Conservation (phyloP, 2,888 invertebrate species). For the Merodon equestris region DNA sequence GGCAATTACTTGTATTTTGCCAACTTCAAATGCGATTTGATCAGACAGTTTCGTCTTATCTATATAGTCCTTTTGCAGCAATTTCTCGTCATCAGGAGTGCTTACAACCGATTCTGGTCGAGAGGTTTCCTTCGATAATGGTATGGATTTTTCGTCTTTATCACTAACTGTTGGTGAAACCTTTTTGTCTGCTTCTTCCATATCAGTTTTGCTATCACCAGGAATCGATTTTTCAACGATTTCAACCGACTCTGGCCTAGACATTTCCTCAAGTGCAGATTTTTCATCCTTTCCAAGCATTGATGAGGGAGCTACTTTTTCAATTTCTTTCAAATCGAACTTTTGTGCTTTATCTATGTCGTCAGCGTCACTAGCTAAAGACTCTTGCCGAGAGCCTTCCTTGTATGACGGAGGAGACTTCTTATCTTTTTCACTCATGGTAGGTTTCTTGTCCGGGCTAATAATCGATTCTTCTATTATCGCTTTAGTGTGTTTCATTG, state of each 20-base stretch:
- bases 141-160: conserved; percentile 27
- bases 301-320: too few species aligned
- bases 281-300: conserved; percentile 57
- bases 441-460: too few species aligned
- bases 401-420: too few species aligned
- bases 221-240: neutral
- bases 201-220: neutral
- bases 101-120: conserved; percentile 70
- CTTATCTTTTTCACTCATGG: too few species aligned
- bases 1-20: conserved; percentile 51
- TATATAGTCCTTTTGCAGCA: neutral
- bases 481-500: too few species aligned
- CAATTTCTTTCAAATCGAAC: too few species aligned
- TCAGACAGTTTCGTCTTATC: conserved; percentile 12
- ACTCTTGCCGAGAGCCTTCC: too few species aligned
- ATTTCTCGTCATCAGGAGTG: neutral
- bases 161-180: neutral
- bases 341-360: too few species aligned
- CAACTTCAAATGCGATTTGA: conserved; percentile 62
- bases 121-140: conserved; percentile 70
- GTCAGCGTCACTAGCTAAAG: too few species aligned
- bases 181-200: neutral
- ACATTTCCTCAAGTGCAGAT: conserved; percentile 64
- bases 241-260: conserved; percentile 50
- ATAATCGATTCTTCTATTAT: neutral